phyloP scores from a whole-genome alignment of 1,140 invertebrate genomes.

The Atta cephalotes region DNA sequence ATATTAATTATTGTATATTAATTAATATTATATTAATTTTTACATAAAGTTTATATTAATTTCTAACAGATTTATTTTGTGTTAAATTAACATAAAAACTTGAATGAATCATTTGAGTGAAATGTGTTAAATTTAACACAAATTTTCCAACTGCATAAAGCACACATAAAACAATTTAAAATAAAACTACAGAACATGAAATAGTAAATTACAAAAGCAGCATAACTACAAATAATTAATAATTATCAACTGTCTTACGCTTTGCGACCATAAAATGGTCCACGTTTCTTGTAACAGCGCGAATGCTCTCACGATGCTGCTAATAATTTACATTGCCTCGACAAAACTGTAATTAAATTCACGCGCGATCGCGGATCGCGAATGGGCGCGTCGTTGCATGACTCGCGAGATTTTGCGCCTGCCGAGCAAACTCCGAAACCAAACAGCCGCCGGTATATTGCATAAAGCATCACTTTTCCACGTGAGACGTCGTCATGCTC shows the following conservation, averaged over 20 bases:
- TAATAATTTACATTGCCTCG: constrained; percentile 52
- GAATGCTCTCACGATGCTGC: neutral
- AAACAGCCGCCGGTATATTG: constrained; percentile 35
- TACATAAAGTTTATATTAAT: too few relatives aligned
- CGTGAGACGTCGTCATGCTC: neutral
- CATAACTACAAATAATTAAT: neutral
- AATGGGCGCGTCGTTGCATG: constrained; percentile 30
- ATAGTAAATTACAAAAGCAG: neutral
- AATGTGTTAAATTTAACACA: too few relatives aligned
- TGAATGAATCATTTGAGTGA: too few relatives aligned
- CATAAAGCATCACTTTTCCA: constrained; percentile 53
- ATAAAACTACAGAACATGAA: neutral
- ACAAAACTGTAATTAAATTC: constrained; percentile 54
- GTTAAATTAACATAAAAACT: too few relatives aligned
- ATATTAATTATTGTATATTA: too few relatives aligned
- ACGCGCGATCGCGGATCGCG: constrained; percentile 50
- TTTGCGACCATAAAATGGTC: neutral
- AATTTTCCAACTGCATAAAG: neutral
- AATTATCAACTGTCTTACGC: constrained; percentile 18
- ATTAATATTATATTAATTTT: too few relatives aligned
- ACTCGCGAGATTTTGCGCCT: constrained; percentile 47
- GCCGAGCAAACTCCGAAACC: constrained; percentile 35
- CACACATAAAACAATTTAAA: neutral
- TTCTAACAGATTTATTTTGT: too few relatives aligned
- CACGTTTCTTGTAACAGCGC: constrained; percentile 11